Evolutionary conservation across 1,140 invertebrate species (phyloP).

Genomic region (Mya arenaria): DNA sequence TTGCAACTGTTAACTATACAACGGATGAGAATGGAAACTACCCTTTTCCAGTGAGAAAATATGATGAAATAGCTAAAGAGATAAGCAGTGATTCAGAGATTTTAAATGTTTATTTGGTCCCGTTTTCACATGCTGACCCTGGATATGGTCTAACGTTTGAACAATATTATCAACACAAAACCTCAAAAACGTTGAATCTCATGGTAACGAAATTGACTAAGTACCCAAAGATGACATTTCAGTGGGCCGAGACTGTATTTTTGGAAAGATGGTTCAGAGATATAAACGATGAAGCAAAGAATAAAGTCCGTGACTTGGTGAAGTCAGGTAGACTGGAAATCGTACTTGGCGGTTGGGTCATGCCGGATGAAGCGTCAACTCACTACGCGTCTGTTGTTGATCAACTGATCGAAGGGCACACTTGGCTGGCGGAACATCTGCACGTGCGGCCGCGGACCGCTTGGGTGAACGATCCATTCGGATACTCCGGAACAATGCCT

Average conservation of each 20-base stretch:
- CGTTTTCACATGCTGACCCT: slow-evolving; percentile 98
- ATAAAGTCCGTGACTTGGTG: slow-evolving; percentile 83
- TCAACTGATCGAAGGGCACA: slow-evolving; percentile 95
- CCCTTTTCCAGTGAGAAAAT: slow-evolving; percentile 33
- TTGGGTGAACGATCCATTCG: slow-evolving; percentile 97
- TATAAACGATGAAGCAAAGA: slow-evolving; percentile 89
- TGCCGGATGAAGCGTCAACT: slow-evolving; percentile 92
- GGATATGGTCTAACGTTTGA: slow-evolving; percentile 80
- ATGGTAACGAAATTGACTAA: slow-evolving; percentile 91
- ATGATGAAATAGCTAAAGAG: slow-evolving; percentile 11
- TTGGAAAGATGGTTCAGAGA: slow-evolving; percentile 84
- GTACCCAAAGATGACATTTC: slow-evolving; percentile 92
- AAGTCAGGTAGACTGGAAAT: slow-evolving; percentile 89
- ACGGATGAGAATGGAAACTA: slow-evolving; percentile 8
- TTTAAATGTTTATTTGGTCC: slow-evolving; percentile 91
- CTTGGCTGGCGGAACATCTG: slow-evolving; percentile 95
- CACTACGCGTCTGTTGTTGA: slow-evolving; percentile 88
- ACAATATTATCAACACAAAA: slow-evolving; percentile 91
- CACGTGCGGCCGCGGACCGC: slow-evolving; percentile 86
- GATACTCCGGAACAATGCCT: slow-evolving; percentile 93
- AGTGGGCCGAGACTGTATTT: slow-evolving; percentile 94
- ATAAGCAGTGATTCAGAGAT: not conserved
- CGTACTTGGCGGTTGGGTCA: slow-evolving; percentile 89
- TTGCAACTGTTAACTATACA: slow-evolving; percentile 25
- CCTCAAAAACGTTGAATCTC: slow-evolving; percentile 93